Base-by-base conservation (phyloP, 2,113 vertebrate genomes). In the Rallus limicola region DNA sequence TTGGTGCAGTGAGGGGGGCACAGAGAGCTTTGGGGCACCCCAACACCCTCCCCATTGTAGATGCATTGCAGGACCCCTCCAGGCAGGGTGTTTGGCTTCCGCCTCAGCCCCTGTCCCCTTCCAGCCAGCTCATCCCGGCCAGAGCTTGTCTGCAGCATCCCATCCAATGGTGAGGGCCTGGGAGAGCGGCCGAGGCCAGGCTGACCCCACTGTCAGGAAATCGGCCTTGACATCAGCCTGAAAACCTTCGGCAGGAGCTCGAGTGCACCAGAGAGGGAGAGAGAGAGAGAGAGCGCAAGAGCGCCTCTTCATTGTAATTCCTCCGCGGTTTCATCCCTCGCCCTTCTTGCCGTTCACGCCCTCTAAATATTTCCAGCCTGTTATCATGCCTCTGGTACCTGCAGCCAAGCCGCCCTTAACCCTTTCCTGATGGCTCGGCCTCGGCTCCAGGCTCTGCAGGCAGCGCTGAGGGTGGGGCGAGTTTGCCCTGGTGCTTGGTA, bases 361-460 rank as follows among this genome's bases (percentile, higher is more conserved):
- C 95, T 95, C 91, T 40, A 88, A 97, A 95, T 97, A 96, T 97
- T 97, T 97, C 88, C 93, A 96, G 96, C 84, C 72, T 96, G 88
- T 91, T 95, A 94, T 97, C 96, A 96, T 93, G 87, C 42, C 85
- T 96, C 91, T 86, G 87, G 91, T 96, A 96, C 95, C 94, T 97
- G 95, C 83, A 72, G 89, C 88, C 93, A 95, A 93, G 63, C 56
- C 6, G 0, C 33, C 62, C 33, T 95, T 97, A 97, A 96, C 94
- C 78, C 94, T 94, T 95, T 96, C 95, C 82, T 92, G 40, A 24
- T 23, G 0, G 46, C 36, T 63, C 3, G 42, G 42, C 42, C 42
- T 16, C 14, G 14, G 42, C 42, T 42, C 1, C 4, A 11, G 58
- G 48, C 69, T 46, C 1, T 0, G 31, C 1, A 6, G 34, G 62